Conservation (phyloP, 2,888 invertebrate species). For the Xanthia icteritia region DNA sequence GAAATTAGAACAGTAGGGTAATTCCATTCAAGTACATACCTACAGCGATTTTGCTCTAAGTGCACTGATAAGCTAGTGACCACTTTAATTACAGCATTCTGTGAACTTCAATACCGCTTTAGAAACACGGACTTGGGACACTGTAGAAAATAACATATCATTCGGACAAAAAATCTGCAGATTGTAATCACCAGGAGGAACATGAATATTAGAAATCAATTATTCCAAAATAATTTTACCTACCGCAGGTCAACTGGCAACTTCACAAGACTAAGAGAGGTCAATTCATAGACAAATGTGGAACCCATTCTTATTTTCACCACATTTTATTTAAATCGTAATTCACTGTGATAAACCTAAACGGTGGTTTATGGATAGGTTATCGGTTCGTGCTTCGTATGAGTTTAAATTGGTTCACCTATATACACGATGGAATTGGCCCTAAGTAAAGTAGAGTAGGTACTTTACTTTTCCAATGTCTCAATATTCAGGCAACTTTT, state of each 20-base stretch:
- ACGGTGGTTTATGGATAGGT: background rate
- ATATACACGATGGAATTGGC: background rate
- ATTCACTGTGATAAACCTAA: background rate
- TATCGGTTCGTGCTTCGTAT: background rate
- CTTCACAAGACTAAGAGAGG: background rate
- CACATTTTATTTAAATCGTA: background rate
- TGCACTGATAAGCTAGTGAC: background rate
- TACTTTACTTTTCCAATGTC: background rate
- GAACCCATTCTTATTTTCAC: background rate
- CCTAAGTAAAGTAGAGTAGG: background rate
- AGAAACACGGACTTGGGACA: background rate
- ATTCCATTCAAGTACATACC: background rate
- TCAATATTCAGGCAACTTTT: background rate
- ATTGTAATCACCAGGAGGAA: background rate
- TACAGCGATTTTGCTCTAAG: background rate
- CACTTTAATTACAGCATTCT: background rate
- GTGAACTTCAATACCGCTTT: no score
- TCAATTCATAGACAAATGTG: background rate
- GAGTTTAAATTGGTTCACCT: background rate
- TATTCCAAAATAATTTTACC: background rate
- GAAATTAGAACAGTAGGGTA: conserved; percentile 8
- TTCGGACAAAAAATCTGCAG: background rate
- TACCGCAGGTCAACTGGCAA: background rate
- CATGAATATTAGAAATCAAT: background rate
- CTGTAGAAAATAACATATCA: background rate